Conservation (phyloP, 2,888 invertebrate genomes). For the Cephus runcator region DNA sequence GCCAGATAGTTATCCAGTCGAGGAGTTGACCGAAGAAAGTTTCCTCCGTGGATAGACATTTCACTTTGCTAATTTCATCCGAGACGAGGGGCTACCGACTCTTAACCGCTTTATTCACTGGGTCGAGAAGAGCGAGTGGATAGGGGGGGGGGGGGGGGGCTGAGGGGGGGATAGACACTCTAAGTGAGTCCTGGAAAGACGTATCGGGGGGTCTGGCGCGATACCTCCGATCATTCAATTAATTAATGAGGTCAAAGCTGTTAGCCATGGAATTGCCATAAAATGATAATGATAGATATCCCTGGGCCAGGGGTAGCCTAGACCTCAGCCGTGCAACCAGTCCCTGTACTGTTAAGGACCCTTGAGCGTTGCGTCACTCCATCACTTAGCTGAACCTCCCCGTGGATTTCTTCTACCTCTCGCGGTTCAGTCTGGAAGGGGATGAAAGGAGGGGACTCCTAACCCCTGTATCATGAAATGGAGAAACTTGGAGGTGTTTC, state of each 20-base stretch:
- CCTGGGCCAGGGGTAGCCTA: not conserved
- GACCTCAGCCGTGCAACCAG: constrained; percentile 8
- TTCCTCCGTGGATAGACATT: too few relatives aligned
- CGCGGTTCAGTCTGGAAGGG: constrained; percentile 5
- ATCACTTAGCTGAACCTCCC: constrained; percentile 57
- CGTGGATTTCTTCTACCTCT: constrained; percentile 26
- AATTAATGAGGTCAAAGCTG: constrained; percentile 17
- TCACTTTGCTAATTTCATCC: too few relatives aligned
- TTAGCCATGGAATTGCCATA: constrained; percentile 24
- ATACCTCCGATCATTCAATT: constrained; percentile 15
- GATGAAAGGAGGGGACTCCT: constrained; percentile 5
- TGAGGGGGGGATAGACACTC: too few relatives aligned
- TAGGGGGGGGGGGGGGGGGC: accelerated
- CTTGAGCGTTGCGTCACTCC: constrained; percentile 43
- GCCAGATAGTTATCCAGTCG: not conserved
- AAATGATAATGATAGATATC: constrained; percentile 28
- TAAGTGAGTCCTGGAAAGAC: not conserved
- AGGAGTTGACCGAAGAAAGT: not conserved
- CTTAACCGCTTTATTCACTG: too few relatives aligned
- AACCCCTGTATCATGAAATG: too few relatives aligned
- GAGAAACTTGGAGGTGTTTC: too few relatives aligned
- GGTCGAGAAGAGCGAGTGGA: too few relatives aligned
- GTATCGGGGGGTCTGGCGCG: constrained; percentile 5
- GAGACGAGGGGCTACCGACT: too few relatives aligned
- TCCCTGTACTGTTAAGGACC: constrained; percentile 6